These are phyloP conservation scores for Anthopleura sola DNA, from an alignment of 64 coral and sea anemone species.

Conservation along the genomic window DNA sequence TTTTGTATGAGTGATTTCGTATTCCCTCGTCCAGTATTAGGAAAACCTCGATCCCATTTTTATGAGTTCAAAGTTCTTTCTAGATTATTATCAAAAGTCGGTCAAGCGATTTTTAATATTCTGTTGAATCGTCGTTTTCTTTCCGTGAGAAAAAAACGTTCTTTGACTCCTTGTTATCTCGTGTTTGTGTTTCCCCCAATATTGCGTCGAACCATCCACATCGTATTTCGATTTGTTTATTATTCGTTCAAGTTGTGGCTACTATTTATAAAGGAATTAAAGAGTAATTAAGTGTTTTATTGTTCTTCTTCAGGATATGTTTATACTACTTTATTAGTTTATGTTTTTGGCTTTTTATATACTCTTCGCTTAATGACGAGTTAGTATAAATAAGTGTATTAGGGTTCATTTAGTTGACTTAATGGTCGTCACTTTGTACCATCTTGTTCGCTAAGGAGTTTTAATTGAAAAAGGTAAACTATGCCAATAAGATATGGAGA, in stretches of 20 bases:
- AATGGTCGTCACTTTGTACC: neutral
- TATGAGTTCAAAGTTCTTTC: neutral
- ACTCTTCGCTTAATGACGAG: neutral
- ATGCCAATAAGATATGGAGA: too few species aligned
- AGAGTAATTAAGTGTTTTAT: neutral
- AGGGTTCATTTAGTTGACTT: neutral
- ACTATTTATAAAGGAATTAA: slow-evolving; percentile 1
- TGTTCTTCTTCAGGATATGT: slow-evolving; percentile 1
- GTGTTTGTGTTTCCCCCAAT: neutral
- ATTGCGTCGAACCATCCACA: neutral
- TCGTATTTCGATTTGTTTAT: neutral
- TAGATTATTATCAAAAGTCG: neutral
- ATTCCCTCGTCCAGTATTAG: too few species aligned
- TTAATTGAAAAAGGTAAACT: neutral
- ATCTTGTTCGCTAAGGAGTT: neutral
- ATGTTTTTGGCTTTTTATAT: neutral
- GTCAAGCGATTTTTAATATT: neutral
- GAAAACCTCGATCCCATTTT: too few species aligned
- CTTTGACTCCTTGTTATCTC: neutral
- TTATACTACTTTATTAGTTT: slow-evolving; percentile 5
- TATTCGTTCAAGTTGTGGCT: neutral
- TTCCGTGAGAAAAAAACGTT: neutral
- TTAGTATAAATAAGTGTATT: neutral
- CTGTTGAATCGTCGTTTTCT: too few species aligned
- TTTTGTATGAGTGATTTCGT: neutral